Percentiles rank a stretch among this genome's conserved stretches.
Evolutionary conservation across 2,888 invertebrate genomes (phyloP).

Genomic region (Lypha dubia): DNA sequence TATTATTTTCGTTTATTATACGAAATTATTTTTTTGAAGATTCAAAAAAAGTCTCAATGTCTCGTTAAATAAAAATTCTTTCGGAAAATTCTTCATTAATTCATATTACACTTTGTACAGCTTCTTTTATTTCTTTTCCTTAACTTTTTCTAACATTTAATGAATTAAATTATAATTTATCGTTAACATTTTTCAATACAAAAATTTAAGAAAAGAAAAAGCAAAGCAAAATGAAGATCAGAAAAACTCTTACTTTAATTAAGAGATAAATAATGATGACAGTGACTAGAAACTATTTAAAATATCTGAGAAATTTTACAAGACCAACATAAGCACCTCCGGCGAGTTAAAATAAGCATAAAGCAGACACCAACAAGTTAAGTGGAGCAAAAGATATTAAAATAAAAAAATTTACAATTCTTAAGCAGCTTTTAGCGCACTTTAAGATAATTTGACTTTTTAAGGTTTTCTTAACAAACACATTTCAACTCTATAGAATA

Average conservation of each 20-base stretch:
- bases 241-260: not conserved
- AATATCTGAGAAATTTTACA: not conserved
- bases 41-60: no score
- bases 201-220: no score
- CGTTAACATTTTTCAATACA: not conserved
- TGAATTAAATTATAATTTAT: not conserved
- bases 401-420: not conserved
- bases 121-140: not conserved
- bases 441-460: slow-evolving; percentile 31
- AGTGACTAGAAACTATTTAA: slow-evolving; percentile 2
- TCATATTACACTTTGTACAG: not conserved
- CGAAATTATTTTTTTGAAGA: no score
- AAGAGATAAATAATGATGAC: not conserved
- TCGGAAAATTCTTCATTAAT: no score
- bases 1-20: no score
- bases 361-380: not conserved
- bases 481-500: slow-evolving; percentile 3
- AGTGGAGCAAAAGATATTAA: not conserved
- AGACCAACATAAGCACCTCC: slow-evolving; percentile 24
- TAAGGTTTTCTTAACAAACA: not conserved
- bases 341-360: not conserved
- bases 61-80: no score
- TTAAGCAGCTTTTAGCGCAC: not conserved
- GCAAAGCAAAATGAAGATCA: no score
- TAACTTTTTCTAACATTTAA: not conserved